phyloP scores from a whole-genome alignment of 2,888 invertebrate genomes.

The Tridacna gigas region DNA sequence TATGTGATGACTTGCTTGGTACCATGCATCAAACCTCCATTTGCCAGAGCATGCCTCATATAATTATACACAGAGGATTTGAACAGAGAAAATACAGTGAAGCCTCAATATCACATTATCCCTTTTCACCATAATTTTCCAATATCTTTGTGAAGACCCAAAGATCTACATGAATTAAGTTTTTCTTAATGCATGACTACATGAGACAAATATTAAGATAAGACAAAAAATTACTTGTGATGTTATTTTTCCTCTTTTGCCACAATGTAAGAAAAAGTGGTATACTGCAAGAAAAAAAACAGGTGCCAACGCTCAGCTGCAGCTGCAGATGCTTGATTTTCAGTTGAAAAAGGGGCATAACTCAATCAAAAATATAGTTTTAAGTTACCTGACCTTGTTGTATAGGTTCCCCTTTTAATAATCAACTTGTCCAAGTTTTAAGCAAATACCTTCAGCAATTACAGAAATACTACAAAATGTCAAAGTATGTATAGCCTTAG shows the following conservation, averaged over 20 bases:
- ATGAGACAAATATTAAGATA: neutral
- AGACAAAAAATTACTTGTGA: neutral
- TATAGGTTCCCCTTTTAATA: too few relatives aligned
- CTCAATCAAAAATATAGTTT: too few relatives aligned
- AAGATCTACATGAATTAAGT: neutral
- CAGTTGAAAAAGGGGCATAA: too few relatives aligned
- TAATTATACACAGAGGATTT: neutral
- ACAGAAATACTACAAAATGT: too few relatives aligned
- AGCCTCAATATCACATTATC: neutral
- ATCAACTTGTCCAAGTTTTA: too few relatives aligned
- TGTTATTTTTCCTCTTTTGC: neutral
- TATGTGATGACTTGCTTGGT: too few relatives aligned
- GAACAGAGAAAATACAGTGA: neutral
- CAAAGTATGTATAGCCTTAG: too few relatives aligned
- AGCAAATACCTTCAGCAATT: too few relatives aligned
- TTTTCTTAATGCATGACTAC: neutral
- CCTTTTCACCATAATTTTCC: neutral
- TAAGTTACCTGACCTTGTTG: too few relatives aligned
- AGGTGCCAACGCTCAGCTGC: too few relatives aligned
- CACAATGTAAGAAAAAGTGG: neutral
- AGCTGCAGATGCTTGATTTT: too few relatives aligned
- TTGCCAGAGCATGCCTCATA: neutral
- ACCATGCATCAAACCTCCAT: neutral
- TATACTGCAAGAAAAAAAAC: neutral
- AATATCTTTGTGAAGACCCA: neutral